Evolutionary conservation across 2,888 invertebrate species (phyloP).

Genomic region (Lochmaea capreae): DNA sequence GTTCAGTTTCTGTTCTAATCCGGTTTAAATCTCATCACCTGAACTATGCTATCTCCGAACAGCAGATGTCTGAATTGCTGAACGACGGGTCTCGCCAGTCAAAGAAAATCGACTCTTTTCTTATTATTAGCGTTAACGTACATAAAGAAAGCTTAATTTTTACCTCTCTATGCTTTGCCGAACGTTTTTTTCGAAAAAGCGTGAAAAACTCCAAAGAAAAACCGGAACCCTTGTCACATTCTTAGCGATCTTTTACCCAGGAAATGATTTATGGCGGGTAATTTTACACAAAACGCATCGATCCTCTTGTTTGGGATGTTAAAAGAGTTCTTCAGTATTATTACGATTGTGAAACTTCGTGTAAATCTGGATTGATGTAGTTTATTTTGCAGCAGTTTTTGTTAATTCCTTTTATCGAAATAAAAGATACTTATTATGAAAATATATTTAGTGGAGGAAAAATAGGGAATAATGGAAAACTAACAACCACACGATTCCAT

Average conservation of each 20-base stretch:
- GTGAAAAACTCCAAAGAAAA: constrained; percentile 14
- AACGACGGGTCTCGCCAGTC: constrained; percentile 48
- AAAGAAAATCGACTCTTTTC: constrained; percentile 40
- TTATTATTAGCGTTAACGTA: constrained; percentile 40
- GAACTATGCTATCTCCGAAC: constrained; percentile 49
- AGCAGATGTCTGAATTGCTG: constrained; percentile 52
- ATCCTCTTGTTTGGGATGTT: constrained; percentile 16
- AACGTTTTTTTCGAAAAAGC: background rate
- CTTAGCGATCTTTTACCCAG: constrained; percentile 24
- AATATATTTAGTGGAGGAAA: too few relatives aligned
- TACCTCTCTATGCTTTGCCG: constrained; percentile 27
- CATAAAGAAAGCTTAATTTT: constrained; percentile 41
- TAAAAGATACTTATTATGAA: too few relatives aligned
- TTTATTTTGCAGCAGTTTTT: too few relatives aligned
- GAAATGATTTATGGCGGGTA: constrained; percentile 30
- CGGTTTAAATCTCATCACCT: constrained; percentile 47
- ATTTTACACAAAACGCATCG: constrained; percentile 30
- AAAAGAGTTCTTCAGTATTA: background rate
- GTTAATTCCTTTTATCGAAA: too few relatives aligned
- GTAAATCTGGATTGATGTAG: background rate
- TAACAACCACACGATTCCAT: too few relatives aligned
- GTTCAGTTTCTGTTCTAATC: constrained; percentile 56
- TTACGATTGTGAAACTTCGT: constrained; percentile 3
- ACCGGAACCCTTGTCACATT: constrained; percentile 22
- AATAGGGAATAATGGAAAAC: too few relatives aligned